Percentiles rank a stretch among this genome's conserved stretches.
phyloP scores from a whole-genome alignment of 2,888 invertebrate genomes.

The Alsophila aescularia region DNA sequence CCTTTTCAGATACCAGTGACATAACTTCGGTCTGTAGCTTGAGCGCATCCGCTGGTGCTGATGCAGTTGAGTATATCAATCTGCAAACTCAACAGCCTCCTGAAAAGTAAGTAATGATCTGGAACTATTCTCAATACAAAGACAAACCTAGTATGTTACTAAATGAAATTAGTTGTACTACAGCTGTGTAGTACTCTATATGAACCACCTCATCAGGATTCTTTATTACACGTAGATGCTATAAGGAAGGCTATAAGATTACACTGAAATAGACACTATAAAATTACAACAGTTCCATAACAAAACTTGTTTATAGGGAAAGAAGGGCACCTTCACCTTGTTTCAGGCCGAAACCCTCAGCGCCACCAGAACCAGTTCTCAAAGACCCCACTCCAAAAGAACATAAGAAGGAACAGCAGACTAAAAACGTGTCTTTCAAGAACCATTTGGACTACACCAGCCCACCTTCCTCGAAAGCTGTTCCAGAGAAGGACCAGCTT shows the following conservation, averaged over 20 bases:
- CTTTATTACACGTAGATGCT: too few species aligned
- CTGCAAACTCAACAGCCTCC: constrained; percentile 57
- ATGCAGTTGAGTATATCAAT: constrained; percentile 72
- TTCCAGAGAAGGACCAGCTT: constrained; percentile 79
- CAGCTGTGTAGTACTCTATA: too few species aligned
- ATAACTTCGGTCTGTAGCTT: constrained; percentile 89
- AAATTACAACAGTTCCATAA: background rate
- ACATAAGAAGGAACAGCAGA: constrained; percentile 74
- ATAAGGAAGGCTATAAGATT: too few species aligned
- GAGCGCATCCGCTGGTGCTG: constrained; percentile 86
- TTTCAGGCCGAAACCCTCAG: constrained; percentile 67
- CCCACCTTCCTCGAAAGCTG: constrained; percentile 70
- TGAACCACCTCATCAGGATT: too few species aligned
- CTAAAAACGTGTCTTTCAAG: constrained; percentile 81
- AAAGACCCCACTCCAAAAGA: constrained; percentile 68
- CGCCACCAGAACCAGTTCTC: constrained; percentile 65
- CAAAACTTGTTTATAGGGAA: background rate
- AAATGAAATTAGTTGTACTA: too few species aligned
- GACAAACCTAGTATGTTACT: background rate
- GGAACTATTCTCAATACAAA: background rate
- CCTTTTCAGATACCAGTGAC: constrained; percentile 86
- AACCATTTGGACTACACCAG: constrained; percentile 80
- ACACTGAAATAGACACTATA: too few species aligned
- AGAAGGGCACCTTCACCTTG: background rate
- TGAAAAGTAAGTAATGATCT: constrained; percentile 54